Evolutionary conservation across 1,140 invertebrate species (phyloP), one percentile per base, ranked within the genome.

Genomic region (Drosophila sulfurigaster): DNA sequence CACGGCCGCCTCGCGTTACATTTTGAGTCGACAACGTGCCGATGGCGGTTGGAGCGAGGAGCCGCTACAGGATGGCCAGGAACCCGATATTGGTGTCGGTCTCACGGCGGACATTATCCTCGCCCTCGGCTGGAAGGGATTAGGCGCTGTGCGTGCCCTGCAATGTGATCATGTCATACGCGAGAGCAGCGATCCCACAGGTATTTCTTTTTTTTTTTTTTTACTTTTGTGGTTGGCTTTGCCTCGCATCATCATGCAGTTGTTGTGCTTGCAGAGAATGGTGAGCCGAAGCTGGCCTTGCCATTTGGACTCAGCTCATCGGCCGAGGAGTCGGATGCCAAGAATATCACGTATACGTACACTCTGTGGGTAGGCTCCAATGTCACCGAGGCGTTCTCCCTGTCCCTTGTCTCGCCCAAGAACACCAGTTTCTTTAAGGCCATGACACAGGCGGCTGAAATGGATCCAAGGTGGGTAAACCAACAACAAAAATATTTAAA

Each of bases 351-450:
- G 57, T 95, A 97, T 49, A 96, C 96, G 0, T 98, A 98, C 91
- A 96, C 96, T 0, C 93, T 97, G 3, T 98, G 97, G 97, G 95
- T 97, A 4, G 96, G 96, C 48, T 96, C 95, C 58, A 96, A 97
- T 82, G 95, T 97, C 6, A 96, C 96, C 30, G 91, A 92, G 69
- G 75, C 86, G 28, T 82, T 91, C 71, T 92, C 92, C 11, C 70
- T 93, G 13, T 85, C 91, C 0, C 59, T 93, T 4, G 70, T 91
- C 15, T 93, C 92, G 7, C 92, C 92, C 41, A 92, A 92, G 66
- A 93, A 93, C 73, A 92, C 92, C 4, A 92, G 88, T 68, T 97
- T 98, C 92, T 97, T 96, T 91, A 95, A 95, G 79, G 95, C 97
- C 45, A 97, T 98, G 97, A 95, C 96, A 85, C 94, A 96, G 91